Evolutionary conservation across 2,888 invertebrate species (phyloP), one percentile per base, ranked within the genome.

Genomic region (Syritta pipiens): DNA sequence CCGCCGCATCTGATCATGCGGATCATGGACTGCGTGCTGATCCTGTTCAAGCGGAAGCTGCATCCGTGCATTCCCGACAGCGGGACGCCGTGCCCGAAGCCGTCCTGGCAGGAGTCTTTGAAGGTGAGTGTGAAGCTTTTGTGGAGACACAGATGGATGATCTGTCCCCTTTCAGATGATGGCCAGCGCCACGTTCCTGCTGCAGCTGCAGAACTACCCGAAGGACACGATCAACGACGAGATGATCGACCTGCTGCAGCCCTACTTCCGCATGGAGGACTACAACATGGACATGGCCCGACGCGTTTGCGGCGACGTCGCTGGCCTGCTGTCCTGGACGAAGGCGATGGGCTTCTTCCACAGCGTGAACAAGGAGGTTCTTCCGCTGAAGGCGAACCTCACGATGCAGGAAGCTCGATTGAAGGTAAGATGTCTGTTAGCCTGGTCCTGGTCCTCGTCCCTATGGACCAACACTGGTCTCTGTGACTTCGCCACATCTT

Each of bases 1-100:
- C 98, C 98, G 0, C 98, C 98, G 0, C 98, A 98, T 90, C 90
- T 98, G 6, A 98, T 98, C 85, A 96, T 98, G 98, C 92, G 98
- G 81, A 98, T 98, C 83, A 98, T 98, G 98, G 98, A 98, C 88
- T 97, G 96, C 86, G 98, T 97, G 0, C 87, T 98, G 83, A 94
- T 98, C 83, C 89, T 98, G 19, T 98, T 98, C 86, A 97, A 97
- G 90, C 92, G 96, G 79, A 94, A 94, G 88, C 86, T 97, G 44
- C 96, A 97, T 86, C 92, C 95, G 0, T 92, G 95, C 3, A 93
- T 94, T 83, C 91, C 93, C 3, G 98, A 98, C 86, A 92, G 95
- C 24, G 92, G 94, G 9, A 87, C 88, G 3, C 92, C 94, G 0
- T 96, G 96, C 86, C 94, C 96, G 0, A 98, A 97, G 85, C 98